Conservation (phyloP, 2,797 vertebrate genomes). For the Macropus fuliginosus region DNA sequence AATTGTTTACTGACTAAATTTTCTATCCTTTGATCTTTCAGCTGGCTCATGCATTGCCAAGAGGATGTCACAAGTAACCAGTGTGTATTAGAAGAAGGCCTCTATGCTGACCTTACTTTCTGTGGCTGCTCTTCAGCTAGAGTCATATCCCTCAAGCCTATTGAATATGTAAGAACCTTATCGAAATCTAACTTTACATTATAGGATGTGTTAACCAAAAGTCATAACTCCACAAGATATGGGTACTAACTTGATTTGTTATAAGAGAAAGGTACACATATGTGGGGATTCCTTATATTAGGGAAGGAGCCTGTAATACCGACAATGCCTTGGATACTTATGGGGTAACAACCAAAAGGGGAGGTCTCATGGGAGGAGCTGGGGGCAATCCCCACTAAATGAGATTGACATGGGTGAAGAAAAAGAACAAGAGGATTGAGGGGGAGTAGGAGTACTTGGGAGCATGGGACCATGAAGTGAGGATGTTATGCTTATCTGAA, state of each 20-base stretch:
- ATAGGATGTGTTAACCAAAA: slow-evolving; percentile 39
- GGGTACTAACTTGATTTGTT: background rate
- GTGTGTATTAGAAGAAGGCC: slow-evolving; percentile 91
- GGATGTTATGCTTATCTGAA: background rate
- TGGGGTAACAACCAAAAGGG: background rate
- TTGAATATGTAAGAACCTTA: slow-evolving; percentile 88
- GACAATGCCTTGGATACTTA: background rate
- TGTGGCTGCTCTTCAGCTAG: slow-evolving; percentile 86
- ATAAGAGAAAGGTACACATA: background rate
- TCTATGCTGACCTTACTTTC: slow-evolving; percentile 88
- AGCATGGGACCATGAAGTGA: background rate
- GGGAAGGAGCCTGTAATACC: background rate
- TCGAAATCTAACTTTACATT: background rate
- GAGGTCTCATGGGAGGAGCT: background rate
- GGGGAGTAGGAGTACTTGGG: background rate
- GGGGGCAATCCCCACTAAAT: background rate
- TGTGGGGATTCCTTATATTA: background rate
- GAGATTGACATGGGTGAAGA: background rate
- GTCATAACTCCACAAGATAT: background rate
- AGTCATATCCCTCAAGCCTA: slow-evolving; percentile 89
- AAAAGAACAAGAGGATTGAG: background rate
- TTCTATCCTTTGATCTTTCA: slow-evolving; percentile 78
- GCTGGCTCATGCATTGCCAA: slow-evolving; percentile 90
- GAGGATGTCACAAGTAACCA: slow-evolving; percentile 85
- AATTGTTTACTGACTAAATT: background rate